Percentiles rank a stretch among this genome's conserved stretches.
Evolutionary conservation across 2,113 vertebrate genomes (phyloP).

Genomic region (Psophia crepitans): DNA sequence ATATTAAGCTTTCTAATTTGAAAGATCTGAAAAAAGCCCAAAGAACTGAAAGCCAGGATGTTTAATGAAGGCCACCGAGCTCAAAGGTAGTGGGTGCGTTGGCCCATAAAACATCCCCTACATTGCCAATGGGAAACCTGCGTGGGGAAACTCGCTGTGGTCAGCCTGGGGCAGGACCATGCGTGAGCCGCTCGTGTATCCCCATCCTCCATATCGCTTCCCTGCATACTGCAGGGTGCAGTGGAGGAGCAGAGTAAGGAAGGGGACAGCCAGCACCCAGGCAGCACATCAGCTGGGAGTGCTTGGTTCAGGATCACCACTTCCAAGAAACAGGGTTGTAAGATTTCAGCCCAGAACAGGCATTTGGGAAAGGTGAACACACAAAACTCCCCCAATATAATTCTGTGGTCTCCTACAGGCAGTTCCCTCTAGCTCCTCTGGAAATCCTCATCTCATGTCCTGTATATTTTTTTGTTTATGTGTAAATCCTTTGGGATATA

Average conservation of each 20-base stretch:
- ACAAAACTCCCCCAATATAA: not conserved
- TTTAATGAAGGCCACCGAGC: not conserved
- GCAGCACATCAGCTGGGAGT: not conserved
- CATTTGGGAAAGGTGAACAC: not conserved
- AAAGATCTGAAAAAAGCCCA: not conserved
- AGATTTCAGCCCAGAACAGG: not conserved
- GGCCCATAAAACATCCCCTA: not conserved
- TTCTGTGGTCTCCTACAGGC: not conserved
- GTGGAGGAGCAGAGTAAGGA: not conserved
- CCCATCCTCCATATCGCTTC: not conserved
- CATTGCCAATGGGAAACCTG: not conserved
- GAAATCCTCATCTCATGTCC: not conserved
- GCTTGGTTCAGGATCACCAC: too few relatives aligned
- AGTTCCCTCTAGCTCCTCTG: not conserved
- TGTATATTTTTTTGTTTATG: not conserved
- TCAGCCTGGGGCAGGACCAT: not conserved
- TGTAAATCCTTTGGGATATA: not conserved
- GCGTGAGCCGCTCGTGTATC: not conserved
- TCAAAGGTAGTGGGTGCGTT: not conserved
- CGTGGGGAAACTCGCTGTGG: not conserved
- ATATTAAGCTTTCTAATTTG: not conserved
- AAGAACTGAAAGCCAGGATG: not conserved
- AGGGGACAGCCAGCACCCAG: not conserved
- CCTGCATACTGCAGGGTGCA: rapidly evolving
- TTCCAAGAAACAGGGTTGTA: not conserved